Evolutionary conservation across 2,113 vertebrate genomes (phyloP).

Genomic region (Barbus barbus): DNA sequence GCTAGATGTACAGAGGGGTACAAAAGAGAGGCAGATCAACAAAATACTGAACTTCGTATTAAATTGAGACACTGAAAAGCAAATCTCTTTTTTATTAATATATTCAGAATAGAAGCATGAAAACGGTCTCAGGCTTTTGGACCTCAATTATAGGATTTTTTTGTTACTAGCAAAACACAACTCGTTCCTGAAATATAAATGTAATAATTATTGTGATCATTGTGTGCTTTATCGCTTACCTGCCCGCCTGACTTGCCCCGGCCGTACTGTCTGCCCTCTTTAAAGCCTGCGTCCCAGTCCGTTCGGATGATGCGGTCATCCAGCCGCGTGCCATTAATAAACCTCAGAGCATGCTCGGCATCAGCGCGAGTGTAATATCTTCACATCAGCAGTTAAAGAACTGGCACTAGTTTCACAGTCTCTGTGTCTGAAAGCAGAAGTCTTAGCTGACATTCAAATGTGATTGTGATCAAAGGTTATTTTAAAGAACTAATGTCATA

Average conservation of each 20-base stretch:
- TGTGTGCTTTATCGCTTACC: constrained; percentile 67
- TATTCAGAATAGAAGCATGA: too few species aligned
- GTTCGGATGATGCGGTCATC: constrained; percentile 89
- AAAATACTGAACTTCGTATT: too few species aligned
- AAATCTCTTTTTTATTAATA: too few species aligned
- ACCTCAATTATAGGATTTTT: too few species aligned
- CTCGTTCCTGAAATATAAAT: not conserved
- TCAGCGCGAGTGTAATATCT: constrained; percentile 83
- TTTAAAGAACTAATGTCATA: too few species aligned
- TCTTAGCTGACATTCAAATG: not conserved
- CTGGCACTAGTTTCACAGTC: too few species aligned
- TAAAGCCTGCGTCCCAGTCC: constrained; percentile 91
- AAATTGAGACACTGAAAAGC: too few species aligned
- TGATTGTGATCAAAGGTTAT: not conserved
- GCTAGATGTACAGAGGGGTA: not conserved
- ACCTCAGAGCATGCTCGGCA: constrained; percentile 87
- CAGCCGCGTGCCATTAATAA: constrained; percentile 84
- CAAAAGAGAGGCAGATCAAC: not conserved
- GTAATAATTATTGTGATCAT: constrained; percentile 78
- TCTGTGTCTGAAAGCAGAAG: not conserved
- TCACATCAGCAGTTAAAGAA: constrained; percentile 54
- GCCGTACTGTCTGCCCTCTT: constrained; percentile 87
- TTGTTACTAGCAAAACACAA: not conserved
- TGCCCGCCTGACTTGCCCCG: constrained; percentile 89
- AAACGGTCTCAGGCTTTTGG: not conserved